Percentiles rank a stretch among this genome's conserved stretches.
Conservation (phyloP, 2,113 vertebrate species). For the Monopterus albus region DNA sequence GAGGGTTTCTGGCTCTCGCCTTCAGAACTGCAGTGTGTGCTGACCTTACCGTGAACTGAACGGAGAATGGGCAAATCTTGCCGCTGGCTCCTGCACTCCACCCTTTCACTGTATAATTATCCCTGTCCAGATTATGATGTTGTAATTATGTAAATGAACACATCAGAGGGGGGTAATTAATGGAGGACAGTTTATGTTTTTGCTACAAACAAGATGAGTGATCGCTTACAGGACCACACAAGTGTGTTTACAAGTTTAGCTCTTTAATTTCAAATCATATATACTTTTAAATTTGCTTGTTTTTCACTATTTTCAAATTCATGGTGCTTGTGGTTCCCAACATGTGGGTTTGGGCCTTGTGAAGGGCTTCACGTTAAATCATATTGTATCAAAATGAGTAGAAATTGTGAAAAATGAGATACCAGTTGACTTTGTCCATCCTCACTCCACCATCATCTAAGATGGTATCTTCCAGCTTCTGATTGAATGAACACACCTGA, state of each 20-base stretch:
- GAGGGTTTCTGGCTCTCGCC: conserved; percentile 53
- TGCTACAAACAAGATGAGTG: conserved; percentile 38
- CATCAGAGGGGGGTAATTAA: conserved; percentile 56
- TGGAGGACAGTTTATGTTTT: conserved; percentile 47
- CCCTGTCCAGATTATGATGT: conserved; percentile 46
- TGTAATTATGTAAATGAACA: conserved; percentile 70
- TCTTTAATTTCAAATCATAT: not conserved
- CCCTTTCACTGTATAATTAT: conserved; percentile 58
- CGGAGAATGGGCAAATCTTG: conserved; percentile 64
- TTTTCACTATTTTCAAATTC: conserved; percentile 16
- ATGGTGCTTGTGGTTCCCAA: not conserved
- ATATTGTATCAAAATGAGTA: too few species aligned
- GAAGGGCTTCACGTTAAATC: not conserved
- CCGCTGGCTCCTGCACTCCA: conserved; percentile 52
- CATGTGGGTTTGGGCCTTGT: not conserved
- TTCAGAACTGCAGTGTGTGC: conserved; percentile 56
- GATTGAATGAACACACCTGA: too few species aligned
- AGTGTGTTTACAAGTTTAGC: conserved; percentile 9
- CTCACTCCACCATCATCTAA: too few species aligned
- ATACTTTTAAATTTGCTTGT: not conserved
- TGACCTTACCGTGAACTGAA: conserved; percentile 77
- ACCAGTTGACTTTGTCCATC: too few species aligned
- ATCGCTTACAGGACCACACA: not conserved
- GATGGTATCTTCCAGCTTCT: too few species aligned
- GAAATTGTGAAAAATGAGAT: too few species aligned